A percentile compares a stretch with the other conserved stretches of the same genome.
Evolutionary conservation across 2,888 invertebrate species (phyloP).

Genomic region (Andrena bicolor): DNA sequence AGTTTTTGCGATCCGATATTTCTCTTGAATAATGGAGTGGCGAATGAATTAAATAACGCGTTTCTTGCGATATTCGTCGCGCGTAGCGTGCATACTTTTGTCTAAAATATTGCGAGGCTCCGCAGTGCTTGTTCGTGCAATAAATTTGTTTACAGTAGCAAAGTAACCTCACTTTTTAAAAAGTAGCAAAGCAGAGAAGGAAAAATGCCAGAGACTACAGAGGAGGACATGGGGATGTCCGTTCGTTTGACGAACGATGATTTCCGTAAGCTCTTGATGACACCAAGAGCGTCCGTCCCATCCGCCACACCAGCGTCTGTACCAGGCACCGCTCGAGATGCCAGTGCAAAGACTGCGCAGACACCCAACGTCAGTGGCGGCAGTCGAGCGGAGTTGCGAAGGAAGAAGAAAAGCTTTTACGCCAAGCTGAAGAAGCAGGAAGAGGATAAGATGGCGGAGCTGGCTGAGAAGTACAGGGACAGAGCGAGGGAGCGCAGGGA

Average conservation of each 20-base stretch:
- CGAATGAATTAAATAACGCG: neutral
- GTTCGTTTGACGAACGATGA: slow-evolving; percentile 98
- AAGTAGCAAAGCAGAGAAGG: slow-evolving; percentile 3
- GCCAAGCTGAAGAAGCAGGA: slow-evolving; percentile 97
- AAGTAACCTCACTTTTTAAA: slow-evolving; percentile 33
- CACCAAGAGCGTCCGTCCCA: slow-evolving; percentile 92
- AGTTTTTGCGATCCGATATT: neutral
- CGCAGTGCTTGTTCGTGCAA: neutral
- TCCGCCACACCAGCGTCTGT: slow-evolving; percentile 86
- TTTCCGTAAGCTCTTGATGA: slow-evolving; percentile 97
- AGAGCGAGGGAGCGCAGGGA: slow-evolving; percentile 96
- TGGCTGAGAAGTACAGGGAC: slow-evolving; percentile 97
- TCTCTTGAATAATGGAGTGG: neutral
- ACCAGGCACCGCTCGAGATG: slow-evolving; percentile 89
- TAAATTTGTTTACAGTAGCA: neutral
- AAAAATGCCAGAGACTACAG: slow-evolving; percentile 82
- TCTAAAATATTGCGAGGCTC: neutral
- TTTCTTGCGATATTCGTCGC: neutral
- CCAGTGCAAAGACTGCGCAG: slow-evolving; percentile 89
- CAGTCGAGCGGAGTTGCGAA: slow-evolving; percentile 91
- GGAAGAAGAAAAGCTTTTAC: slow-evolving; percentile 98
- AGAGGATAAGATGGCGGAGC: slow-evolving; percentile 96
- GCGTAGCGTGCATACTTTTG: neutral
- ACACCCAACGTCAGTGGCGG: slow-evolving; percentile 78
- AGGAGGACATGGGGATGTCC: slow-evolving; percentile 85